phyloP scores from a whole-genome alignment of 2,113 vertebrate genomes.

The Gavialis gangeticus region DNA sequence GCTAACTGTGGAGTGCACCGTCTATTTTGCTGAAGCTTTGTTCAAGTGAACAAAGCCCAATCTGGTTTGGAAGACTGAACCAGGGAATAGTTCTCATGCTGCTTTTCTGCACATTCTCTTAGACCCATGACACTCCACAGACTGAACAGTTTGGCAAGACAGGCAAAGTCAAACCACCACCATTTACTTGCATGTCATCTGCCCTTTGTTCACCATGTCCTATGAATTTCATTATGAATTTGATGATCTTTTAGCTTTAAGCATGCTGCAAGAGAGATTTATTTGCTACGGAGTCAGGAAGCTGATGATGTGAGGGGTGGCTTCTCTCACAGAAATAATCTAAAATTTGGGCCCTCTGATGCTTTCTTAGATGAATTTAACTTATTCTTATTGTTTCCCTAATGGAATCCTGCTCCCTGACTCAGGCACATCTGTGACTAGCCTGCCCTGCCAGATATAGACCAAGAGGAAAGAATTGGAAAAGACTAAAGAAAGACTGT shows the following conservation, averaged over 20 bases:
- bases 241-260: too few species aligned
- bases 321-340: background rate
- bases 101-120: background rate
- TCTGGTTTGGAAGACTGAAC: background rate
- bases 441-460: background rate
- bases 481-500: background rate
- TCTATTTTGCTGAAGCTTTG: background rate
- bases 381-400: background rate
- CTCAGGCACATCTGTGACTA: background rate
- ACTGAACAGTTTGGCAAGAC: background rate
- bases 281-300: background rate
- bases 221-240: too few species aligned
- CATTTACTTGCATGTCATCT: too few species aligned
- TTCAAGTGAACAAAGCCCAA: background rate
- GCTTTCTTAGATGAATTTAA: background rate
- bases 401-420: background rate
- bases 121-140: background rate
- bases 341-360: fast-evolving
- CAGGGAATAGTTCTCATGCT: background rate
- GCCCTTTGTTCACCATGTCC: too few species aligned
- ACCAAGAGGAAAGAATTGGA: fast-evolving
- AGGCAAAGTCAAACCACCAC: too few species aligned
- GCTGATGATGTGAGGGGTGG: background rate
- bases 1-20: background rate
- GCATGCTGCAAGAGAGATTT: too few species aligned